These are phyloP conservation scores for Lates japonicus DNA, from an alignment of 2,797 vertebrate genomes.

Conservation along the genomic window DNA sequence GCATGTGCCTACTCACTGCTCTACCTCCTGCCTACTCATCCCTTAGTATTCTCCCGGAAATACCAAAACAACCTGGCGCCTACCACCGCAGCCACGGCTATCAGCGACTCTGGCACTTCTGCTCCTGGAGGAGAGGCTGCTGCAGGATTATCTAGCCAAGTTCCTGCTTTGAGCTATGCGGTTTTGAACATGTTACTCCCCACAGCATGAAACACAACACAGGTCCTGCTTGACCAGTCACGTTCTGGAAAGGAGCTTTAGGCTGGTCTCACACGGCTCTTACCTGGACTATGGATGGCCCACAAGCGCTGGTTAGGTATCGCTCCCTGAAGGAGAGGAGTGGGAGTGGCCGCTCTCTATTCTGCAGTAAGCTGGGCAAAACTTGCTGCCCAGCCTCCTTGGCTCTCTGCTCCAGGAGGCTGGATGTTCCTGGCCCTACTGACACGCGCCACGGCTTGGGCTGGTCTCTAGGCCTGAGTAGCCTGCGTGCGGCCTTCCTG, in stretches of 20 bases:
- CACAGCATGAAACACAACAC: slow-evolving; percentile 57
- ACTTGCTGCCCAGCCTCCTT: slow-evolving; percentile 91
- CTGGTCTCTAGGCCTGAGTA: slow-evolving; percentile 92
- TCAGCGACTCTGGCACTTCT: slow-evolving; percentile 95
- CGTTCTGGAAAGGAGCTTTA: slow-evolving; percentile 95
- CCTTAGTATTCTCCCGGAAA: slow-evolving; percentile 93
- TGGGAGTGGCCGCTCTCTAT: slow-evolving; percentile 95
- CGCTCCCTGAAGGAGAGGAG: slow-evolving; percentile 94
- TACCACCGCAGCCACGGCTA: slow-evolving; percentile 92
- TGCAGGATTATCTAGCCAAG: slow-evolving; percentile 90
- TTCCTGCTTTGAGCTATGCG: no score
- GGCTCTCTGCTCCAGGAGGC: slow-evolving; percentile 93
- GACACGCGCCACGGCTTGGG: slow-evolving; percentile 92
- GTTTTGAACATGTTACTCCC: slow-evolving; percentile 94
- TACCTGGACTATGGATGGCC: slow-evolving; percentile 95
- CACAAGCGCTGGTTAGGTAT: slow-evolving; percentile 96
- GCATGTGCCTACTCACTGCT: slow-evolving; percentile 95
- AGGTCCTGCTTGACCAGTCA: slow-evolving; percentile 85
- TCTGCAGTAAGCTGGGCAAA: slow-evolving; percentile 98
- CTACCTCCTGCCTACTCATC: slow-evolving; percentile 96
- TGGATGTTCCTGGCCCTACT: slow-evolving; percentile 91
- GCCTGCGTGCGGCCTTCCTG: slow-evolving; percentile 92
- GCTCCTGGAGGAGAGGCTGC: slow-evolving; percentile 94
- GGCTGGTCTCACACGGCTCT: slow-evolving; percentile 95
- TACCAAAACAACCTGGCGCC: slow-evolving; percentile 94